A percentile compares a stretch with the other conserved stretches of the same genome.
phyloP scores from a whole-genome alignment of 1,140 invertebrate species.

The Bicyclus anynana region DNA sequence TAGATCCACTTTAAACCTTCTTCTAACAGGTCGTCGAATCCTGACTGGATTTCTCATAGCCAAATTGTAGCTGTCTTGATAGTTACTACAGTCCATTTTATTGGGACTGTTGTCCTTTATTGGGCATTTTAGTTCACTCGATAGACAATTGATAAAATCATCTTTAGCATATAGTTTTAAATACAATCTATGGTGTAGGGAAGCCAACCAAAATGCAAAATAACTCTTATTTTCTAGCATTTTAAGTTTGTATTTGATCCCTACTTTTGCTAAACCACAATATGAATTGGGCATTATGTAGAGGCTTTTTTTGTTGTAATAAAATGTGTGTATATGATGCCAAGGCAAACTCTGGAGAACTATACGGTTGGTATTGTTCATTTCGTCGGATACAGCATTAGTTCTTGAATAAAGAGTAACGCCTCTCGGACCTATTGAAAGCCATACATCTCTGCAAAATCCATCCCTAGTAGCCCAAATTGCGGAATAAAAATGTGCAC shows the following conservation, averaged over 20 bases:
- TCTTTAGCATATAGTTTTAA: conserved; percentile 83
- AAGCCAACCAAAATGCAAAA: conserved; percentile 85
- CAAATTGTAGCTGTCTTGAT: conserved; percentile 74
- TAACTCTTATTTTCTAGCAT: conserved; percentile 87
- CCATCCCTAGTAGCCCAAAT: conserved; percentile 78
- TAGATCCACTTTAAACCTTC: conserved; percentile 62
- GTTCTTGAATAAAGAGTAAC: conserved; percentile 78
- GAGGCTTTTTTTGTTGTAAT: conserved; percentile 84
- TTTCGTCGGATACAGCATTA: conserved; percentile 48
- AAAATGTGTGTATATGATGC: conserved; percentile 86
- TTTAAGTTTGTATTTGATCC: conserved; percentile 84
- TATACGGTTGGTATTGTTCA: conserved; percentile 55
- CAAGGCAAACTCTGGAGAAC: conserved; percentile 77
- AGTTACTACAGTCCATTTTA: conserved; percentile 68
- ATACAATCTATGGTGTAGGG: conserved; percentile 86
- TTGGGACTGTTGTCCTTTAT: conserved; percentile 46
- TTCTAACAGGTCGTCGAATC: conserved; percentile 47
- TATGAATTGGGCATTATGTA: conserved; percentile 80
- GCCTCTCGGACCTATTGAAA: conserved; percentile 79
- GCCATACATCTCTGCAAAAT: conserved; percentile 78
- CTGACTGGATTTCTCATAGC: conserved; percentile 67
- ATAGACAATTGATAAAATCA: conserved; percentile 82
- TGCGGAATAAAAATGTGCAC: conserved; percentile 85
- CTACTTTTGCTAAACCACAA: conserved; percentile 78
- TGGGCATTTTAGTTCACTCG: conserved; percentile 79